Evolutionary conservation across 2,888 invertebrate species (phyloP).

Genomic region (Sipha maydis): DNA sequence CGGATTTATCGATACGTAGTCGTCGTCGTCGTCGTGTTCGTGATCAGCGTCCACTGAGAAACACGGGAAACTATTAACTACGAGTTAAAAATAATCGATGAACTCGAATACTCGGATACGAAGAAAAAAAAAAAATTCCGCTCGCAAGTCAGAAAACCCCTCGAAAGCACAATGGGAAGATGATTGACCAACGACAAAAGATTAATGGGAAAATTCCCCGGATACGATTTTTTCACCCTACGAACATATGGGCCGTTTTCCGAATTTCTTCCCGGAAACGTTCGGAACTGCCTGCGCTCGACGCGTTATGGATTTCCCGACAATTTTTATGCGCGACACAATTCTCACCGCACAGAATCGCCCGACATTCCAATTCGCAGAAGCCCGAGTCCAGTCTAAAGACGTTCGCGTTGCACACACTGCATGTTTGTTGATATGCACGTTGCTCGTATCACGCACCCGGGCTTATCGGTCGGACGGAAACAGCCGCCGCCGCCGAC

Average conservation of each 20-base stretch:
- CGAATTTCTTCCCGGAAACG: not conserved
- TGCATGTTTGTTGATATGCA: not conserved
- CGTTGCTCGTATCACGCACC: not conserved
- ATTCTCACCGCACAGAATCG: not conserved
- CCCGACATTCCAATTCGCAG: not conserved
- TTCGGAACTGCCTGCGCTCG: not conserved
- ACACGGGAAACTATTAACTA: not conserved
- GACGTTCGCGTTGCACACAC: slow-evolving; percentile 11
- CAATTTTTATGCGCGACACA: not conserved
- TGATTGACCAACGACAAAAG: slow-evolving; percentile 58
- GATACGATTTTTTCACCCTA: slow-evolving; percentile 17
- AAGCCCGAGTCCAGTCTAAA: not conserved
- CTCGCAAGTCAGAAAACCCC: slow-evolving; percentile 27
- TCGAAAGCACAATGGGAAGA: slow-evolving; percentile 47
- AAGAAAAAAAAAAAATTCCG: slow-evolving; percentile 4
- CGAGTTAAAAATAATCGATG: slow-evolving; percentile 47
- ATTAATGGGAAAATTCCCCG: slow-evolving; percentile 46
- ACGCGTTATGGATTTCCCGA: not conserved
- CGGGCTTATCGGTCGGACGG: not conserved
- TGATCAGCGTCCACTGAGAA: not conserved
- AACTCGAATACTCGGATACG: not conserved
- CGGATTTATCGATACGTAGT: not conserved
- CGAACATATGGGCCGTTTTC: not conserved
- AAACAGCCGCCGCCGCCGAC: not conserved
- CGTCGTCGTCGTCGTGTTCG: not conserved